Evolutionary conservation across 2,797 vertebrate genomes (phyloP).

Genomic region (Taenioides sp.): DNA sequence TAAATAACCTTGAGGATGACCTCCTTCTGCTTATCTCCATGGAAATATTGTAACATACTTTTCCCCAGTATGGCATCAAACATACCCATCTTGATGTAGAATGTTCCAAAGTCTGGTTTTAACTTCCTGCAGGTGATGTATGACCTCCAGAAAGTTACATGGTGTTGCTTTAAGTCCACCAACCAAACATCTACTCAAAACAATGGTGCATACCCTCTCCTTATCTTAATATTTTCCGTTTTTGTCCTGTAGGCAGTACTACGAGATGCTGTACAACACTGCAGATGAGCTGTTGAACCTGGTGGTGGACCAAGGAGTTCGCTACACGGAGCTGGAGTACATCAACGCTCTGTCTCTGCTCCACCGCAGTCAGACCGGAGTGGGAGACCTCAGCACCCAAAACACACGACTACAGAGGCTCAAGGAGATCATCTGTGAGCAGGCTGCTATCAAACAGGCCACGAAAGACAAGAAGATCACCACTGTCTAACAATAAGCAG

Average conservation of each 20-base stretch:
- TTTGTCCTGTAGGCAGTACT: slow-evolving; percentile 87
- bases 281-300: slow-evolving; percentile 95
- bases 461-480: slow-evolving; percentile 98
- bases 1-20: too few relatives aligned
- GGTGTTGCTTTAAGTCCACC: too few relatives aligned
- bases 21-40: too few relatives aligned
- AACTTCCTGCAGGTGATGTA: too few relatives aligned
- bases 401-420: slow-evolving; percentile 92
- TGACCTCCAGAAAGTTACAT: too few relatives aligned
- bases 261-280: slow-evolving; percentile 98
- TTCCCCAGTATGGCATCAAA: too few relatives aligned
- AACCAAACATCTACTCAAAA: not conserved
- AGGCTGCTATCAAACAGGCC: slow-evolving; percentile 97
- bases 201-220: not conserved
- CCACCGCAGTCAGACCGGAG: slow-evolving; percentile 95
- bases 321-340: slow-evolving; percentile 95
- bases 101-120: too few relatives aligned
- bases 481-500: not conserved
- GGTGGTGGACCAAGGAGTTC: slow-evolving; percentile 97
- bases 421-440: slow-evolving; percentile 98
- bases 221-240: not conserved
- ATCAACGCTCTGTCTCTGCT: slow-evolving; percentile 93
- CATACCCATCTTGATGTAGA: too few relatives aligned
- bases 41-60: too few relatives aligned
- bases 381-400: slow-evolving; percentile 93